Evolutionary conservation across 2,888 invertebrate genomes (phyloP), one percentile per base, ranked within the genome.

Genomic region (Acronicta aceris): DNA sequence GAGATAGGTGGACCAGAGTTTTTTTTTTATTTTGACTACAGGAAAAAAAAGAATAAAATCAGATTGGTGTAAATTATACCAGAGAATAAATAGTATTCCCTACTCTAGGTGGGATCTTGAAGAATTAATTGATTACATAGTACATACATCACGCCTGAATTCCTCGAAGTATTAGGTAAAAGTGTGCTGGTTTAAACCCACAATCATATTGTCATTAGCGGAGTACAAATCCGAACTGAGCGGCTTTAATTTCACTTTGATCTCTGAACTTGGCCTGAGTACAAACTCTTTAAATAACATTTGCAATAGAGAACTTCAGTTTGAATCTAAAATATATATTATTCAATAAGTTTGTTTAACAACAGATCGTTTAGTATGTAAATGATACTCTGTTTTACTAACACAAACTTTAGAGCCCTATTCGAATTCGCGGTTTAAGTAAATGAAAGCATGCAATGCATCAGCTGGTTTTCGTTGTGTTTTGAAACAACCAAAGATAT

Each of bases 381-480:
- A 73, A 73, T 73, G 52, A 38, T 48, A 49, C 10, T 13, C 5
- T 49, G 46, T 58, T 56, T 36, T 40, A 63, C 50, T 48, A 66
- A 47, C 25, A 42, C 45, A 4, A 58, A 58, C 38, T 55, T 42
- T 45, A 46, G 55, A 42, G 51, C 21, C 25, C 17, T 25, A 30
- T 45, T 30, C 52, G 36, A 53, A 50, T 53, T 16, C 38, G 27
- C 42, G 54, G 40, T 69, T 69, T 59, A 49, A 68, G 21, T 21
- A 21, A n/a, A 68, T 54, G 58, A 64, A 69, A 69, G 55, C 65
- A 69, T 55, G 52, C 43, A 17, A 43, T 41, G 17, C 62, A 53
- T 42, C 53, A 50, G 45, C 41, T 63, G 46, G 12, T 42, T 17
- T 41, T 43, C 47, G 13, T 47, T 58, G 53, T 21, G 7, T 8